Evolutionary conservation across 2,888 invertebrate genomes (phyloP).

Genomic region (Protula sp.): DNA sequence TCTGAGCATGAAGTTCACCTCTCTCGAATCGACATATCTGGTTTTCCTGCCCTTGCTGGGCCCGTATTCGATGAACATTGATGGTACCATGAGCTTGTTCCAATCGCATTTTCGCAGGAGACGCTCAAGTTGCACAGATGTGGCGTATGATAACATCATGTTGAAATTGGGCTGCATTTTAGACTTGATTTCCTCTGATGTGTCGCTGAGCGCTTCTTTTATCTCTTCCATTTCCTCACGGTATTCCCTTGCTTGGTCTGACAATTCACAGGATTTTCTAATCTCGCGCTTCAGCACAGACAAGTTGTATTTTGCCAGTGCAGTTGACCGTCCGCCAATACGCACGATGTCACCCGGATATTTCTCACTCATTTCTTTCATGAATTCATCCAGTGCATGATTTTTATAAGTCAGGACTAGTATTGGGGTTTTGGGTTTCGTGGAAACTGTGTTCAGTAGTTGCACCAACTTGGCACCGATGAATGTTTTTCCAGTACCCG

Average conservation of each 20-base stretch:
- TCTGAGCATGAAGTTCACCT: no score
- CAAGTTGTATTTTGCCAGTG: constrained; percentile 2
- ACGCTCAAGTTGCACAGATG: not conserved
- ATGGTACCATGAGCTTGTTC: not conserved
- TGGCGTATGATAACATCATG: no score
- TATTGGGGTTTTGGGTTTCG: constrained; percentile 5
- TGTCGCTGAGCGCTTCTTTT: not conserved
- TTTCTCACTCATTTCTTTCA: constrained; percentile 4
- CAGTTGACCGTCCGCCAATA: constrained; percentile 14
- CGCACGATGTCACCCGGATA: constrained; percentile 8
- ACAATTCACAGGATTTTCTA: no score
- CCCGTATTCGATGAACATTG: no score
- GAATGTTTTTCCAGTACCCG: constrained; percentile 77
- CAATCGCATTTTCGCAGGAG: not conserved
- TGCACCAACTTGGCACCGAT: constrained; percentile 67
- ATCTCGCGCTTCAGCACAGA: not conserved
- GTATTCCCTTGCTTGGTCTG: not conserved
- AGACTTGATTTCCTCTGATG: not conserved
- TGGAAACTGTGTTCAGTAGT: constrained; percentile 1
- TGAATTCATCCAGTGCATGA: constrained; percentile 21
- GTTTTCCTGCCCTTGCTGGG: no score
- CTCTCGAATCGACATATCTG: no score
- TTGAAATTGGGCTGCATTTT: no score
- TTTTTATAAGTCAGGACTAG: constrained; percentile 22
- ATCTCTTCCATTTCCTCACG: not conserved